Conservation (phyloP, 2,113 vertebrate species). For the Egretta garzetta region DNA sequence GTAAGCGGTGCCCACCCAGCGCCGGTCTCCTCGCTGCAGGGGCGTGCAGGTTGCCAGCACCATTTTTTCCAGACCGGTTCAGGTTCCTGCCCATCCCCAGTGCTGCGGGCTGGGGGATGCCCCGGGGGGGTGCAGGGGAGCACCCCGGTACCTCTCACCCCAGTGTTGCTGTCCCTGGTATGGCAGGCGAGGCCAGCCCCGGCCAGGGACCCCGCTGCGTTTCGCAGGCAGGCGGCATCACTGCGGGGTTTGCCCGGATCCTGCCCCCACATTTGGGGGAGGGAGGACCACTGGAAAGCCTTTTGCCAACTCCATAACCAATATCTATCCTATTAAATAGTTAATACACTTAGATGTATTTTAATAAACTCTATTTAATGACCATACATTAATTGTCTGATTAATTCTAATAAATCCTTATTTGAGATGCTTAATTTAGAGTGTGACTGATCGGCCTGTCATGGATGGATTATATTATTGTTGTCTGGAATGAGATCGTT, state of each 20-base stretch:
- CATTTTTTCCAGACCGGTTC: rapidly evolving
- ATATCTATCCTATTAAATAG: not conserved
- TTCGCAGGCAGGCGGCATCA: not conserved
- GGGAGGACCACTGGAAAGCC: not conserved
- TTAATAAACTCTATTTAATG: constrained; percentile 60
- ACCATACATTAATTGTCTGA: constrained; percentile 60
- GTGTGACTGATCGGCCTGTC: constrained; percentile 57
- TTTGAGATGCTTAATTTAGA: constrained; percentile 68
- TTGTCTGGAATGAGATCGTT: constrained; percentile 45
- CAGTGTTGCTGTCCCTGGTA: rapidly evolving
- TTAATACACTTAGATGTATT: constrained; percentile 33
- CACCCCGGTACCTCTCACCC: not conserved
- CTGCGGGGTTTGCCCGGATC: rapidly evolving
- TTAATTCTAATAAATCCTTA: constrained; percentile 65
- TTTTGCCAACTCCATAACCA: not conserved
- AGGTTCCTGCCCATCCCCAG: not conserved
- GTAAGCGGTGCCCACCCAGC: not conserved
- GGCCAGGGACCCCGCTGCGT: rapidly evolving
- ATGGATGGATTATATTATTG: constrained; percentile 49
- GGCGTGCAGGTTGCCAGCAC: not conserved
- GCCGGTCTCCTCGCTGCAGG: rapidly evolving
- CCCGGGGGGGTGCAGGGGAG: rapidly evolving
- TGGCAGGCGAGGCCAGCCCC: not conserved
- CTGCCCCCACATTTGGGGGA: rapidly evolving
- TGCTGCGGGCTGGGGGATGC: rapidly evolving